Evolutionary conservation across 2,797 vertebrate genomes (phyloP).

Genomic region (Epinephelus awoara): DNA sequence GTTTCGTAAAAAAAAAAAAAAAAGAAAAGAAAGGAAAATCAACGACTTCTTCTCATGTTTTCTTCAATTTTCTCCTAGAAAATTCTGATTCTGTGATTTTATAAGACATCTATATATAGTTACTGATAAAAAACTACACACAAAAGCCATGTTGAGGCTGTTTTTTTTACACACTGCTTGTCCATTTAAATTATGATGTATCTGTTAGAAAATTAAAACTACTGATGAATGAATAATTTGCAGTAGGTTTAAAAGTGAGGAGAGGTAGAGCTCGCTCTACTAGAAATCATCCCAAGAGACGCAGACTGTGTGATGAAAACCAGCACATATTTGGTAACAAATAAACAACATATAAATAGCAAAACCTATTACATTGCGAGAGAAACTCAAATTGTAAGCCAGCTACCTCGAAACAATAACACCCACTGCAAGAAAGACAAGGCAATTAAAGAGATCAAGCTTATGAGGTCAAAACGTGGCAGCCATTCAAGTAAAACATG

Average conservation of each 20-base stretch:
- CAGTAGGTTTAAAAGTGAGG: conserved; percentile 79
- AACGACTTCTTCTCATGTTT: conserved; percentile 63
- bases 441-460: conserved; percentile 87
- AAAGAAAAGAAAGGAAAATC: conserved; percentile 46
- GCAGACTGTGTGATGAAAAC: conserved; percentile 68
- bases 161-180: conserved; percentile 75
- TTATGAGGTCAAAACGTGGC: conserved; percentile 93
- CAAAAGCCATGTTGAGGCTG: conserved; percentile 73
- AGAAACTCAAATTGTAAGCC: conserved; percentile 70
- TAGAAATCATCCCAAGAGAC: conserved; percentile 69
- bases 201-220: conserved; percentile 78
- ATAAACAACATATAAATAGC: conserved; percentile 81
- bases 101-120: conserved; percentile 80
- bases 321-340: conserved; percentile 89
- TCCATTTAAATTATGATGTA: conserved; percentile 75
- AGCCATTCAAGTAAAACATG: conserved; percentile 98
- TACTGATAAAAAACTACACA: conserved; percentile 74
- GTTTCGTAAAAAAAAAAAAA: conserved; percentile 55
- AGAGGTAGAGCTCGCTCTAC: conserved; percentile 89
- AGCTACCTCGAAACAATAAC: conserved; percentile 72
- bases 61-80: conserved; percentile 75
- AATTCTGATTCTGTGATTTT: conserved; percentile 75
- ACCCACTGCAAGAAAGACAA: conserved; percentile 79
- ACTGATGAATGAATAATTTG: conserved; percentile 75
- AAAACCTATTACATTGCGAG: conserved; percentile 68